Evolutionary conservation across 1,140 invertebrate genomes (phyloP), one percentile per base, ranked within the genome.

Genomic region (Euglossa dilemma): DNA sequence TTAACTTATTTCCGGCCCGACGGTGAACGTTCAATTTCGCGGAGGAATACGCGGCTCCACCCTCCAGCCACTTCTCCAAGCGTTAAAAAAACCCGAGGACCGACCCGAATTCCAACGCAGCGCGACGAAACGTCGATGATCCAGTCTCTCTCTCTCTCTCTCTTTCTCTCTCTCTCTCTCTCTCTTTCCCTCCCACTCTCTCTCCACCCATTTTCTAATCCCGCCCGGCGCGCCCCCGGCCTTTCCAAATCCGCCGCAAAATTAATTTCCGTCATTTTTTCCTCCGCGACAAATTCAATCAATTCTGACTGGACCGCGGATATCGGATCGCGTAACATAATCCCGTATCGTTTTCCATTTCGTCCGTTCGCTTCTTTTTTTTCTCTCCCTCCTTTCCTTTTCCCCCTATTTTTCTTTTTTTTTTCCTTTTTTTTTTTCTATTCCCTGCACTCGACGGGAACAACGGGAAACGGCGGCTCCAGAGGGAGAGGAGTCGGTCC

Each of bases 211-310:
- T 2, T 28, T 43, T 73, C 54, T 28, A 23, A 66, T 14, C 28
- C 25, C 36, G 18, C 11, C 36, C 4, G 36, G 36, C 36, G 36
- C 6, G 20, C 52, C 52, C 71, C 36, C 54, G n/a, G 70, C 28
- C 52, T 23, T 36, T 43, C 4, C 11, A n/a, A 71, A 78, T 59
- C 64, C 64, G 54, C 6, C 9, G 18, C 47, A 50, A 72, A 67
- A 84, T 80, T 84, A 80, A 84, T 84, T 84, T 80, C 36, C 57
- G 64, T 63, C 63, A 81, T 75, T 76, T 77, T 73, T 71, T 61
- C 18, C 45, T 43, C 7, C 9, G 23, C 47, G 54, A 57, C 66
- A 77, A 77, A 76, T 83, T 78, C 74, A 47, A 83, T 83, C 81
- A 70, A 77, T 83, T 54, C 25, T 4, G 25, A 6, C n/a, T 18